Base-by-base conservation (phyloP, 1,140 invertebrate genomes). In the Drosophila nannoptera region DNA sequence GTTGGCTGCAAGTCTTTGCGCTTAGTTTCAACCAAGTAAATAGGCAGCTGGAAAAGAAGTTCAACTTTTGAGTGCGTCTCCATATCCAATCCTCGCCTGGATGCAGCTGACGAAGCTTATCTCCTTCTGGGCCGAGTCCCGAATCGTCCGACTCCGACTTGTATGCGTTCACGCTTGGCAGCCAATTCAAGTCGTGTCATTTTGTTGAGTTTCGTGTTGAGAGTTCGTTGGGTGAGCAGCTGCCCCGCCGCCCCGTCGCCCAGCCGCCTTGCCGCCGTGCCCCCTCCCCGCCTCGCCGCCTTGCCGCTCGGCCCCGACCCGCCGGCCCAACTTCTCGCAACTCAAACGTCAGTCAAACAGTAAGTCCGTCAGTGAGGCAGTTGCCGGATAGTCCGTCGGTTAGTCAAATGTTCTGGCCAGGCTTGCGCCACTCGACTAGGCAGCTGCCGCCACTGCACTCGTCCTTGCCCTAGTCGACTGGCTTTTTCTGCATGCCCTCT, bases 151-250 rank as follows among this genome's bases (percentile, higher is more conserved):
- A 69, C 66, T 78, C 50, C 52, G 43, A 69, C 50, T 69, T 82
- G 78, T 82, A 82, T 82, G 80, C 78, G 80, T 83, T 83, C 76
- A 83, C 78, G 78, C 80, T 83, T 83, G 80, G 80, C 80, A 83
- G 78, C 78, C 78, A 84, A 83, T 84, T 83, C 78, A 83, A 83
- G 78, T 83, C 78, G 78, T 83, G 78, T 83, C 78, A 83, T 73
- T 83, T 83, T 78, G 72, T 84, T 83, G 78, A 84, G 78, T 83
- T 83, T 22, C 84, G 72, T 84, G 78, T 83, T 84, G 80, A 84
- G 80, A 84, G 75, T 84, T 84, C 54, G 73, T 76, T 72, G 22
- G 40, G 16, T 56, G 38, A 33, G 54, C 54, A 11, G 12, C 31
- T 33, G 74, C 55, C 70, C 67, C 65, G 62, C 60, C 69, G 45